Conservation (phyloP, 2,113 vertebrate genomes). For the Raja brachyura region DNA sequence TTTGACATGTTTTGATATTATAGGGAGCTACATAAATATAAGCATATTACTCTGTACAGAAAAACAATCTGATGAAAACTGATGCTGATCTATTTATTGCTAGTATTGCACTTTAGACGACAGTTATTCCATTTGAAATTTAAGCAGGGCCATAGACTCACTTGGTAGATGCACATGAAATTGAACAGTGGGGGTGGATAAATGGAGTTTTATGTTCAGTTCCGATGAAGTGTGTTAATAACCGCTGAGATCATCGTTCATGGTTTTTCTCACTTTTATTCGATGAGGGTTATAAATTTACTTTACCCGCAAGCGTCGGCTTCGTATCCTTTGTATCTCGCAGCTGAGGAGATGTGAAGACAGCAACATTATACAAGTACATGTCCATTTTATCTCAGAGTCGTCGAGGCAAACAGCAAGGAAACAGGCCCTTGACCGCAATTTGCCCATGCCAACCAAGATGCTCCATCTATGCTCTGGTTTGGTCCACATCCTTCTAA, state of each 20-base stretch:
- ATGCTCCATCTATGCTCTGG: no score
- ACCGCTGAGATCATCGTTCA: not conserved
- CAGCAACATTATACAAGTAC: no score
- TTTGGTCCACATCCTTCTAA: no score
- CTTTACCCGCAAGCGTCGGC: not conserved
- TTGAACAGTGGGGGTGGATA: not conserved
- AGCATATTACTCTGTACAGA: not conserved
- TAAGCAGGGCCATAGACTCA: not conserved
- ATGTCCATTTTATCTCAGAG: no score
- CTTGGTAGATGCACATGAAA: not conserved
- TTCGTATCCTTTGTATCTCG: no score
- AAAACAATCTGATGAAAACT: not conserved
- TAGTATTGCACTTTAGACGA: not conserved
- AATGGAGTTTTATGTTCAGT: not conserved
- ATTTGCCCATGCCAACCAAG: no score
- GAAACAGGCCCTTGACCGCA: no score
- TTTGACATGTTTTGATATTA: not conserved
- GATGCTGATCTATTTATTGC: not conserved
- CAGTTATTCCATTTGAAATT: slow-evolving; percentile 7
- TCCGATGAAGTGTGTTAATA: not conserved
- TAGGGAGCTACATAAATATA: not conserved
- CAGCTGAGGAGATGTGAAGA: no score
- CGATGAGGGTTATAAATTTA: not conserved
- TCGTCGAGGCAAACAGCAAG: no score
- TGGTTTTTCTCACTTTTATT: not conserved